Percentiles rank a stretch among this genome's conserved stretches.
These are phyloP conservation scores for Picus viridis DNA, from an alignment of 2,797 vertebrate species.

Conservation along the genomic window DNA sequence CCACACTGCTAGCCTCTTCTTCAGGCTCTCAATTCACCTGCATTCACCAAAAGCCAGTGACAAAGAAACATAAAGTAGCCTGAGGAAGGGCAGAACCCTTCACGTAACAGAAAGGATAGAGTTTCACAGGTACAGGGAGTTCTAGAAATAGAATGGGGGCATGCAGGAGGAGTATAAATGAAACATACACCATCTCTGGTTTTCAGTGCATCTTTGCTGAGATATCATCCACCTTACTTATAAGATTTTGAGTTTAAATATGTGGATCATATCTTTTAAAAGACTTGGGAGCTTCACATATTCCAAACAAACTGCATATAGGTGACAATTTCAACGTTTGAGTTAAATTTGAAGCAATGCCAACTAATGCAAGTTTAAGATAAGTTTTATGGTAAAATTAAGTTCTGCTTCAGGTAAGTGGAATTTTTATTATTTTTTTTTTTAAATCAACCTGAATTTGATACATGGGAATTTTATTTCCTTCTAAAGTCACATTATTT, in stretches of 20 bases:
- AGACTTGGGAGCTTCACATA: background rate
- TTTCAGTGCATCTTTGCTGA: rapidly evolving
- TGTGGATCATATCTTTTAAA: background rate
- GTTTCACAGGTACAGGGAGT: background rate
- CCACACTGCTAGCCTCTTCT: background rate
- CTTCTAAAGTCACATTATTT: background rate
- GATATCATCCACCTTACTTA: background rate
- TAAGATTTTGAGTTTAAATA: background rate
- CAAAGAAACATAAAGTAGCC: background rate
- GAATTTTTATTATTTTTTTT: too few relatives aligned
- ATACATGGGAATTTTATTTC: background rate
- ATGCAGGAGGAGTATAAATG: background rate
- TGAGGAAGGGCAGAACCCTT: background rate
- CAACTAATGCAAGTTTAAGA: background rate
- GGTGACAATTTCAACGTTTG: background rate
- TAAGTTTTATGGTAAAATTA: background rate
- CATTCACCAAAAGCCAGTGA: background rate
- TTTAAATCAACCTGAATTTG: background rate
- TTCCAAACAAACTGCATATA: background rate
- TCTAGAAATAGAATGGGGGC: background rate
- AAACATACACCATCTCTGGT: background rate
- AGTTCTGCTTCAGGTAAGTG: background rate
- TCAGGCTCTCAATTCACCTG: rapidly evolving
- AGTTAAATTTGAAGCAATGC: background rate
- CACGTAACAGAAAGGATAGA: background rate